Evolutionary conservation across 2,113 vertebrate genomes (phyloP), one percentile per base, ranked within the genome.

Genomic region (Gymnorhina tibicen): DNA sequence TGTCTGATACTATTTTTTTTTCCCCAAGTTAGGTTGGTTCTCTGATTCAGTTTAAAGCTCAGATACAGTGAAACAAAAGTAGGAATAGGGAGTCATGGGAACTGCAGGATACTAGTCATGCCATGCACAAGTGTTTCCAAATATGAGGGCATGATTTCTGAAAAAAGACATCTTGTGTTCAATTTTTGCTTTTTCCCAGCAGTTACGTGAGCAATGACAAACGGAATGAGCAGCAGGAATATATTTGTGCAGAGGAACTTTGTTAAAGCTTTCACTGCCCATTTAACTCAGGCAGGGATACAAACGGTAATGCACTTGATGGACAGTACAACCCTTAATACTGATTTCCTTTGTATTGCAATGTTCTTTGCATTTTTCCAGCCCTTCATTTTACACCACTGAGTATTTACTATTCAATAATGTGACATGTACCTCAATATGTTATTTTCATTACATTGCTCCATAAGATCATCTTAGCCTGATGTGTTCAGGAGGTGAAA

Each of bases 341-440:
- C 14, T 19, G 8, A 44, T 44, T 82, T 81, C 50, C 23, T 44
- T 69, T 59, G 27, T 46, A 41, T 50, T 83, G 24, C 16, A 39
- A 44, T 7, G 9, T 35, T 85, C 21, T 86, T 41, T 74, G 23
- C 15, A 17, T 73, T 85, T 93, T 81, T 26, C 27, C 39, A 75
- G 32, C 32, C 24, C 9, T 41, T 58, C 24, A 35, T 58, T 81
- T 87, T 55, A 53, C 9, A 33, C 19, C 24, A 32, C 46, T 28
- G 75, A 42, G 3, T 74, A 15, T 84, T 79, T 74, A 16, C 9
- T 35, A 20, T 41, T 78, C 37, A 39, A 2, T n/a, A 46, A 56
- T 1, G 0, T 11, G 30, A 6, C 58, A 27, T 1, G 3, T 44
- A 39, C 10, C 28, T 63, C 1, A 2, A 9, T 26, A 13, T 24